Percentiles rank a stretch among this genome's conserved stretches.
phyloP scores from a whole-genome alignment of 2,797 vertebrate genomes.

The Alauda arvensis region DNA sequence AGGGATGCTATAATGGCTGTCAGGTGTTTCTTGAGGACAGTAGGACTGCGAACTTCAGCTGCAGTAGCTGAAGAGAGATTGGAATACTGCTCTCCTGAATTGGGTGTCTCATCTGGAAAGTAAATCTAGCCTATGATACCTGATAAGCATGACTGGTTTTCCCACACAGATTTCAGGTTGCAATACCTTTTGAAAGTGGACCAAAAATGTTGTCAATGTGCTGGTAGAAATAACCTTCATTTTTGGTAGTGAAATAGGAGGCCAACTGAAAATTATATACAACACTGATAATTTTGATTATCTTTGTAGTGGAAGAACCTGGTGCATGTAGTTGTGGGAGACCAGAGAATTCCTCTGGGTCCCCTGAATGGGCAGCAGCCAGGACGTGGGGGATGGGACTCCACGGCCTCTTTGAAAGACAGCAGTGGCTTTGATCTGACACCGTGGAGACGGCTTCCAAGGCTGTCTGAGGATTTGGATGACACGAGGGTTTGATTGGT shows the following conservation, averaged over 20 bases:
- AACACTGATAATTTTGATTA: background rate
- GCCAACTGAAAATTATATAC: background rate
- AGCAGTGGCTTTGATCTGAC: too few species aligned
- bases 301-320: background rate
- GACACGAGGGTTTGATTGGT: too few species aligned
- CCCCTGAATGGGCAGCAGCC: too few species aligned
- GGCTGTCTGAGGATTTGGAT: too few species aligned
- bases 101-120: background rate
- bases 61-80: background rate
- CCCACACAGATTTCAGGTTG: background rate
- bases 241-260: background rate
- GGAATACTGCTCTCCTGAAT: background rate
- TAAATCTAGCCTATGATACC: background rate
- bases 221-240: background rate
- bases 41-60: background rate
- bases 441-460: too few species aligned
- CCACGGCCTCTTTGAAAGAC: too few species aligned
- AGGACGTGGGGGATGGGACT: too few species aligned
- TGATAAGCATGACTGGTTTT: background rate
- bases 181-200: background rate
- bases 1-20: background rate
- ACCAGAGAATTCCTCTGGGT: too few species aligned
- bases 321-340: background rate
- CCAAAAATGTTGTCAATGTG: background rate
- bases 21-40: background rate